Evolutionary conservation across 2,113 vertebrate genomes (phyloP).

Genomic region (Gorsachius goisagi): DNA sequence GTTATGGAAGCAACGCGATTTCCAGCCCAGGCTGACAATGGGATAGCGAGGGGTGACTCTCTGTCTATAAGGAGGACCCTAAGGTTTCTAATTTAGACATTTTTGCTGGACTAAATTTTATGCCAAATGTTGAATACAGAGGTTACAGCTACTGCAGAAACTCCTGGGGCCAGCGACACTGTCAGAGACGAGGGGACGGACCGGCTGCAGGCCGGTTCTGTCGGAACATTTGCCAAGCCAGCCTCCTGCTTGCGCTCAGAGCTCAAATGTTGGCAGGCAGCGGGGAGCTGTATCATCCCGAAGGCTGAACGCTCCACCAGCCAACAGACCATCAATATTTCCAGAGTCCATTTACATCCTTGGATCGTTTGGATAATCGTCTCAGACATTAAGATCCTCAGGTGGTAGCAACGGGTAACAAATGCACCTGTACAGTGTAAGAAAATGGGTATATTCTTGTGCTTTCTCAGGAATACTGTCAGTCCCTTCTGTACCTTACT

Average conservation of each 20-base stretch:
- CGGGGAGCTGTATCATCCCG: neutral
- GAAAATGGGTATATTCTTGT: neutral
- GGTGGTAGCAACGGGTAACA: neutral
- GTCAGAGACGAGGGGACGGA: neutral
- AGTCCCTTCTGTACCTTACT: neutral
- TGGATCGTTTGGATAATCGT: neutral
- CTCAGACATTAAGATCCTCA: neutral
- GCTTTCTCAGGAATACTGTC: neutral
- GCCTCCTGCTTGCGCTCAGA: neutral
- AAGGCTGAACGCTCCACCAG: neutral
- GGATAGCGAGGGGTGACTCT: neutral
- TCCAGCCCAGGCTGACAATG: neutral
- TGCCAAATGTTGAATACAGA: neutral
- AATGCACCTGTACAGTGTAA: neutral
- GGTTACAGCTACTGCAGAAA: neutral
- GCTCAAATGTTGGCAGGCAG: fast-evolving
- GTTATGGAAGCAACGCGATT: neutral
- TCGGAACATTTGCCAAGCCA: fast-evolving
- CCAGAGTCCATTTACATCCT: neutral
- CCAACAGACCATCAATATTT: neutral
- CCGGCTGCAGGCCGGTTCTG: neutral
- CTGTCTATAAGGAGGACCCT: neutral
- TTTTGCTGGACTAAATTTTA: neutral
- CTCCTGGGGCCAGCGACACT: neutral
- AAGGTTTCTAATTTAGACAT: neutral